Conservation (phyloP, 1,140 invertebrate species). For the Chrysoperla carnea region DNA sequence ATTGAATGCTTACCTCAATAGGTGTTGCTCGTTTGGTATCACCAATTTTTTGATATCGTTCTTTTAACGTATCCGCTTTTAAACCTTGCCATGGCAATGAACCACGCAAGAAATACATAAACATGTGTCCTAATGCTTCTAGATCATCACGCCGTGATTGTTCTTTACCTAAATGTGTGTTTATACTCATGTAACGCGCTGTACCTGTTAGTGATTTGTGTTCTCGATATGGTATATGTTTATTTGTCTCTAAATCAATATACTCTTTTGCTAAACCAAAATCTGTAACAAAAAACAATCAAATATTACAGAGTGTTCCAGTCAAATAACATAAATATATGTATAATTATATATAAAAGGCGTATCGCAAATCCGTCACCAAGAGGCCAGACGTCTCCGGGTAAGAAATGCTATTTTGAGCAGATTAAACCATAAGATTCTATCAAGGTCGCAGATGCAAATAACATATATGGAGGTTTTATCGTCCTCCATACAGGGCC, state of each 20-base stretch:
- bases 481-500: too few species aligned
- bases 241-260: slow-evolving; percentile 99
- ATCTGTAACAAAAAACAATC: slow-evolving; percentile 38
- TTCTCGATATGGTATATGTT: slow-evolving; percentile 99
- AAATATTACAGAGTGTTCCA: slow-evolving; percentile 4
- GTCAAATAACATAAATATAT: too few species aligned
- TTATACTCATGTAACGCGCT: slow-evolving; percentile 99
- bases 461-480: too few species aligned
- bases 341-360: too few species aligned
- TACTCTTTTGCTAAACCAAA: slow-evolving; percentile 99
- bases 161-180: slow-evolving; percentile 99
- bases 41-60: slow-evolving; percentile 99
- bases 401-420: too few species aligned
- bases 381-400: too few species aligned
- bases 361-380: too few species aligned
- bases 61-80: slow-evolving; percentile 97
- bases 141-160: slow-evolving; percentile 98
- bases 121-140: slow-evolving; percentile 99
- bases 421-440: too few species aligned
- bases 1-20: slow-evolving; percentile 46
- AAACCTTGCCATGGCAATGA: slow-evolving; percentile 99
- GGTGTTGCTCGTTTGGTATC: slow-evolving; percentile 97
- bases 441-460: too few species aligned
- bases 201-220: slow-evolving; percentile 97
- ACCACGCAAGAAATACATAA: slow-evolving; percentile 99